Conservation (phyloP, 2,888 invertebrate genomes). For the Spodoptera picta region DNA sequence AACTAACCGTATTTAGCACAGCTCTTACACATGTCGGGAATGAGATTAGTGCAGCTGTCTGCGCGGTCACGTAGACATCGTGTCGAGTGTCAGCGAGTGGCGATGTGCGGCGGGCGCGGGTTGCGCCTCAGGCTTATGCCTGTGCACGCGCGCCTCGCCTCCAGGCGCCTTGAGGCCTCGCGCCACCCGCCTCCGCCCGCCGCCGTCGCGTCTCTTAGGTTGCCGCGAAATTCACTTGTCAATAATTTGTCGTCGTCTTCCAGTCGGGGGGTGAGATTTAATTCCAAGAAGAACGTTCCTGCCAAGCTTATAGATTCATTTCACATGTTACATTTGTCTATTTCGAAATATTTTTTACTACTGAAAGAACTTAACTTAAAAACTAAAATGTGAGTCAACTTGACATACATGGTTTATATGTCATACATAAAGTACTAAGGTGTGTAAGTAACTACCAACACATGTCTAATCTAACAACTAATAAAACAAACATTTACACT, state of each 20-base stretch:
- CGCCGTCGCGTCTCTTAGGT: conserved; percentile 20
- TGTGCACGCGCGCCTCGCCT: conserved; percentile 66
- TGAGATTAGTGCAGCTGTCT: conserved; percentile 82
- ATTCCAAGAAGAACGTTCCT: conserved; percentile 33
- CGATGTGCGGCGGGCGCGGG: conserved; percentile 51
- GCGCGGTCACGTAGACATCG: conserved; percentile 83
- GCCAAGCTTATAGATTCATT: conserved; percentile 27
- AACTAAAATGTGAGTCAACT: no score
- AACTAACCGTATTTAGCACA: conserved; percentile 61
- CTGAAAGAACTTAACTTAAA: no score
- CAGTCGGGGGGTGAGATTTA: conserved; percentile 26
- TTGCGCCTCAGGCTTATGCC: conserved; percentile 69
- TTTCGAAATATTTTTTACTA: conserved; percentile 1
- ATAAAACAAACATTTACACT: no score
- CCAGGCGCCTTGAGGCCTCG: conserved; percentile 25
- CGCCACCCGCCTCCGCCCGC: conserved; percentile 17
- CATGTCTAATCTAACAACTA: no score
- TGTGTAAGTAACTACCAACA: no score
- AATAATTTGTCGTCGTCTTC: conserved; percentile 57
- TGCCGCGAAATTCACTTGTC: conserved; percentile 56
- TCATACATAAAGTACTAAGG: no score
- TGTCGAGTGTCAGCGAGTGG: conserved; percentile 76
- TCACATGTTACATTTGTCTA: conserved; percentile 22
- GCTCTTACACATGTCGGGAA: conserved; percentile 64
- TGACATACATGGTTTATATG: no score